These are phyloP conservation scores for Gavia stellata DNA, from an alignment of 2,113 vertebrate genomes.

Conservation along the genomic window DNA sequence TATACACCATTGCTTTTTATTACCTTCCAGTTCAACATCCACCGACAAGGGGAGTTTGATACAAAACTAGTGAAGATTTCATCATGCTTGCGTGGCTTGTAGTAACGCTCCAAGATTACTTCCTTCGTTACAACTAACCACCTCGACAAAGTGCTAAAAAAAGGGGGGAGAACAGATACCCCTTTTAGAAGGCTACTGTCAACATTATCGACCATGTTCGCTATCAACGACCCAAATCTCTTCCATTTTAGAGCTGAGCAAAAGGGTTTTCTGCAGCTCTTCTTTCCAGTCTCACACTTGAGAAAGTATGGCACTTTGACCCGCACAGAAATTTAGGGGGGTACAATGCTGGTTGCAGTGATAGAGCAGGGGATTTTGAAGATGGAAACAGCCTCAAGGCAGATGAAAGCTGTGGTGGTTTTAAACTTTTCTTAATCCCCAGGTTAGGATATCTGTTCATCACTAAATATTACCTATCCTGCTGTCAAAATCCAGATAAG, in stretches of 20 bases:
- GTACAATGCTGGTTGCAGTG: neutral
- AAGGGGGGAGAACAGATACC: too few species aligned
- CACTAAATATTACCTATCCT: neutral
- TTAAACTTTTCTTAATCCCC: neutral
- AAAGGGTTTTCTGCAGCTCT: neutral
- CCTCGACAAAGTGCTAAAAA: neutral
- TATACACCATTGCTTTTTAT: neutral
- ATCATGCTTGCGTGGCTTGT: rapidly evolving
- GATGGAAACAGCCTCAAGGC: neutral
- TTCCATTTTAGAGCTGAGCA: neutral
- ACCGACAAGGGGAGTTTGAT: neutral
- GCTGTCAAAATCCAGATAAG: neutral
- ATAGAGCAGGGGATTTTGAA: neutral
- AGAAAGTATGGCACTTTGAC: too few species aligned
- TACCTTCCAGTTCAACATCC: neutral
- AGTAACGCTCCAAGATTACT: neutral
- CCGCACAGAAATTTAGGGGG: rapidly evolving
- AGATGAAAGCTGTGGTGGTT: neutral
- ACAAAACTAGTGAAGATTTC: neutral
- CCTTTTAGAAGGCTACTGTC: too few species aligned
- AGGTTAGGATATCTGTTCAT: neutral
- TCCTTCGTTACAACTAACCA: neutral
- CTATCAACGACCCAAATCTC: neutral
- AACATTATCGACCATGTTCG: rapidly evolving
- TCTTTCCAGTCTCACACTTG: neutral